A percentile compares a stretch with the other conserved stretches of the same genome.
phyloP scores from a whole-genome alignment of 2,797 vertebrate genomes.

The Eulemur coronatus region DNA sequence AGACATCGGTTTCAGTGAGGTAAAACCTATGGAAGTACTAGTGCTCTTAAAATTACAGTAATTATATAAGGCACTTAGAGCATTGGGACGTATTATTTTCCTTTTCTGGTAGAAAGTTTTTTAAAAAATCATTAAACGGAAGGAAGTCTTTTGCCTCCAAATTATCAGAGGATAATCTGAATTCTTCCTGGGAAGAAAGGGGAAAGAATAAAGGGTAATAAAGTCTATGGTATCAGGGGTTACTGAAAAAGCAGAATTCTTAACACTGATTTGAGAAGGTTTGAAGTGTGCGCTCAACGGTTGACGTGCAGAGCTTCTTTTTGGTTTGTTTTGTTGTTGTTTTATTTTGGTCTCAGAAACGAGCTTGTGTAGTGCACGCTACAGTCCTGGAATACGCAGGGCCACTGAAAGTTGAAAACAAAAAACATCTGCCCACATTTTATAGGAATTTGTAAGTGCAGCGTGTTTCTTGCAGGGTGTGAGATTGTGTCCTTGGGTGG shows the following conservation, averaged over 20 bases:
- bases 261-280: constrained; percentile 69
- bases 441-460: background rate
- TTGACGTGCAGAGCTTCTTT: background rate
- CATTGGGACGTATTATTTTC: constrained; percentile 53
- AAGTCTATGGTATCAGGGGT: background rate
- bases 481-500: background rate
- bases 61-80: constrained; percentile 69
- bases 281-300: constrained; percentile 69
- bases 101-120: background rate
- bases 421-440: constrained; percentile 27
- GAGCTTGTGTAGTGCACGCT: rapidly evolving
- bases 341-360: background rate
- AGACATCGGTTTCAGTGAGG: constrained; percentile 74
- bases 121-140: background rate
- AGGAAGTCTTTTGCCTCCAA: background rate
- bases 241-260: background rate
- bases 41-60: constrained; percentile 35
- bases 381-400: rapidly evolving
- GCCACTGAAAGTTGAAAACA: background rate
- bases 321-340: background rate
- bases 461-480: constrained; percentile 32
- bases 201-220: background rate
- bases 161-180: background rate
- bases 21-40: background rate
- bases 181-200: background rate